phyloP scores from a whole-genome alignment of 2,113 vertebrate species.

The Nothocercus nigrocapillus region DNA sequence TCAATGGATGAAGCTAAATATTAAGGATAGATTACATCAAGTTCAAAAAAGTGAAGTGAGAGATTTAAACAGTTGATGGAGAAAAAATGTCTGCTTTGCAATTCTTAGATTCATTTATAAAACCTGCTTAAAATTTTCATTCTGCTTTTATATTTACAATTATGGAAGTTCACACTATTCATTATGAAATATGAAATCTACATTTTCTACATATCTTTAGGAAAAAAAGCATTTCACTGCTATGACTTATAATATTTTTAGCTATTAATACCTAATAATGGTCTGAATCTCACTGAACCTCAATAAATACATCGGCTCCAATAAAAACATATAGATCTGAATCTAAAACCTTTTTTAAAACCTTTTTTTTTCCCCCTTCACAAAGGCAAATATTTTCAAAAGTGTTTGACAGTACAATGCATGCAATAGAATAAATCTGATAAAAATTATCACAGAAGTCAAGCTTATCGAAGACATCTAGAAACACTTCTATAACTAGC shows the following conservation, averaged over 20 bases:
- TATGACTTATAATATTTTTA: neutral
- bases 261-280: neutral
- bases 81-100: neutral
- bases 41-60: neutral
- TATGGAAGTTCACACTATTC: neutral
- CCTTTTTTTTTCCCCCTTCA: neutral
- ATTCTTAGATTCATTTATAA: neutral
- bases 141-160: fast-evolving
- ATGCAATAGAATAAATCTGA: neutral
- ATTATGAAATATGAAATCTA: neutral
- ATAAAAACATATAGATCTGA: neutral
- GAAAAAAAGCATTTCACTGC: neutral
- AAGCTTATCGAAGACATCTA: fast-evolving
- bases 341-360: neutral
- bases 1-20: neutral
- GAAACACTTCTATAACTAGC: neutral
- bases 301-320: neutral
- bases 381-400: neutral
- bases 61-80: neutral
- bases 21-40: neutral
- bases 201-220: neutral
- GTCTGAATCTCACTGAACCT: neutral
- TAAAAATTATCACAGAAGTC: neutral
- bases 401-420: neutral
- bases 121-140: neutral